phyloP scores from a whole-genome alignment of 2,797 vertebrate genomes.

The Tarsius wallacei region DNA sequence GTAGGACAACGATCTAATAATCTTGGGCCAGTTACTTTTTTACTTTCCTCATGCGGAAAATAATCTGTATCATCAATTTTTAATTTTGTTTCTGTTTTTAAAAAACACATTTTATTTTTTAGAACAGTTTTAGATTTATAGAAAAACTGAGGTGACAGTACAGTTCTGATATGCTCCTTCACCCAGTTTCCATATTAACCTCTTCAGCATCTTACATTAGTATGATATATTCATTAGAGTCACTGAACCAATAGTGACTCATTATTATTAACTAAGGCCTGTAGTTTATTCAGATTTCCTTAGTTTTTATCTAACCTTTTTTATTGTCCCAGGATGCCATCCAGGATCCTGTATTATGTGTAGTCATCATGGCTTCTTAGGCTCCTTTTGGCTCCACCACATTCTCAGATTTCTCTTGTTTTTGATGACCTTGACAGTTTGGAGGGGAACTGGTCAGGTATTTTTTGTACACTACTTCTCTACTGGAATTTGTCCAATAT shows the following conservation, averaged over 20 bases:
- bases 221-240: neutral
- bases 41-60: neutral
- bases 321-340: neutral
- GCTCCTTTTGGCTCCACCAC: neutral
- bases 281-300: neutral
- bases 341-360: neutral
- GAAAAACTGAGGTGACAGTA: neutral
- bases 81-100: neutral
- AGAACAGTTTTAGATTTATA: conserved; percentile 1
- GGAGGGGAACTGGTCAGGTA: neutral
- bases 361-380: neutral
- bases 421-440: neutral
- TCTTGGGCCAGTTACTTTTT: neutral
- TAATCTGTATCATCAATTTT: neutral
- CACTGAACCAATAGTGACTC: neutral
- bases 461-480: neutral
- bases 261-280: neutral
- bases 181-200: neutral
- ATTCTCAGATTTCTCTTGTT: neutral
- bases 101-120: neutral
- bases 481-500: neutral
- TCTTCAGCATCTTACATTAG: neutral
- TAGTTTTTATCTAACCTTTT: neutral
- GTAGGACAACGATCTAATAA: too few relatives aligned
- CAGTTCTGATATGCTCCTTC: neutral